Evolutionary conservation across 2,113 vertebrate species (phyloP).

Genomic region (Lutjanus erythropterus): DNA sequence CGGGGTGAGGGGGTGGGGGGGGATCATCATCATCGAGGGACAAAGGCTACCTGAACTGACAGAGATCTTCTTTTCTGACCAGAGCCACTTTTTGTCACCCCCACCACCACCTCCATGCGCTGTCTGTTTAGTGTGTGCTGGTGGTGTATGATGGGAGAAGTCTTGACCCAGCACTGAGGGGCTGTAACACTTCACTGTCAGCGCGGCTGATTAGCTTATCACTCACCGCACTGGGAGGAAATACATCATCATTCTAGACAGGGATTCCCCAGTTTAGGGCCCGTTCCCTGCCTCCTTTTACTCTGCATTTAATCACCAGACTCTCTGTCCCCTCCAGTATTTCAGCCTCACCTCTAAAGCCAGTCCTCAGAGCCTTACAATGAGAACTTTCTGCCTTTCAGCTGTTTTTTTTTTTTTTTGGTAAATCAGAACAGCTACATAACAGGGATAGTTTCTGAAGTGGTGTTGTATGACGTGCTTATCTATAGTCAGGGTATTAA

Average conservation of each 20-base stretch:
- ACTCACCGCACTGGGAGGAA: slow-evolving; percentile 78
- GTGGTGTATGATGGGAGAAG: slow-evolving; percentile 80
- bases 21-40: slow-evolving; percentile 71
- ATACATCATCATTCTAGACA: slow-evolving; percentile 81
- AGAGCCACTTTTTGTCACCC: slow-evolving; percentile 73
- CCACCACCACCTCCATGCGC: slow-evolving; percentile 52
- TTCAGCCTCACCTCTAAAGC: slow-evolving; percentile 44
- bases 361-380: slow-evolving; percentile 6
- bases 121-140: slow-evolving; percentile 77
- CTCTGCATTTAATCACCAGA: slow-evolving; percentile 65
- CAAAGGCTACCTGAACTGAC: slow-evolving; percentile 85
- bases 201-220: slow-evolving; percentile 86
- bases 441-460: no score
- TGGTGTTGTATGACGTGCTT: no score
- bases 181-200: slow-evolving; percentile 85
- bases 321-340: slow-evolving; percentile 51
- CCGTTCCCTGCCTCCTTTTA: slow-evolving; percentile 57
- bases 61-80: slow-evolving; percentile 82
- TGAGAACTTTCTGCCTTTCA: slow-evolving; percentile 5
- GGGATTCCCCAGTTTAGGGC: slow-evolving; percentile 76
- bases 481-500: no score
- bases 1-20: slow-evolving; percentile 9
- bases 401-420: slow-evolving; percentile 28
- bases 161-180: slow-evolving; percentile 81
- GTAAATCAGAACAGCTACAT: slow-evolving; percentile 25